These are phyloP conservation scores for Galbula dea DNA, from an alignment of 2,113 vertebrate genomes.

Conservation along the genomic window DNA sequence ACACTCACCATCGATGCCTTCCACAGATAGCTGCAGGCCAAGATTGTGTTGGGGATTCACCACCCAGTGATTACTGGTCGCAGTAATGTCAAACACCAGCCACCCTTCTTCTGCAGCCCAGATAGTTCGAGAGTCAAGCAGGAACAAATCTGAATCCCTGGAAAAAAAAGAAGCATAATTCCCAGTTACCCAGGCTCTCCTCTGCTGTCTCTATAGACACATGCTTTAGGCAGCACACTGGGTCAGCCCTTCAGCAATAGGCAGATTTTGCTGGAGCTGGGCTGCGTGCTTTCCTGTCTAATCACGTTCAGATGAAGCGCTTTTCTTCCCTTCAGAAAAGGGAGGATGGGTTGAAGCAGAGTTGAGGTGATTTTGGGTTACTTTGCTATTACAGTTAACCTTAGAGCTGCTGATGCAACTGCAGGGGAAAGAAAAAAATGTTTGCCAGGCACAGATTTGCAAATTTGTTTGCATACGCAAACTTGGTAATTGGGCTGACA, in stretches of 20 bases:
- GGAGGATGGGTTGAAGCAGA: not conserved
- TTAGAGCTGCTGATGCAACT: not conserved
- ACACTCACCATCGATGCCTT: constrained; percentile 84
- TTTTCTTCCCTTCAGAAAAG: not conserved
- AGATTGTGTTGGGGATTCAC: constrained; percentile 91
- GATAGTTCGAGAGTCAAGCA: constrained; percentile 90
- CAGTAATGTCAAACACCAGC: constrained; percentile 95
- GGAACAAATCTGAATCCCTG: constrained; percentile 92
- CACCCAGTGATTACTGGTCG: constrained; percentile 96
- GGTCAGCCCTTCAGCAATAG: accelerated
- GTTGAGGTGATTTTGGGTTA: not conserved
- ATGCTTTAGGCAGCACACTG: accelerated
- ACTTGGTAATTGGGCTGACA: constrained; percentile 38
- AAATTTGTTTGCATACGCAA: constrained; percentile 49
- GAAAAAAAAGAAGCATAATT: not conserved
- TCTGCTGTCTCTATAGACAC: not conserved
- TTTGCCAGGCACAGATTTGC: not conserved
- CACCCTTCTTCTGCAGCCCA: constrained; percentile 96
- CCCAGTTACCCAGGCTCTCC: not conserved
- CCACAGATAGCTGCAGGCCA: constrained; percentile 90
- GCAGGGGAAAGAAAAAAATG: not conserved
- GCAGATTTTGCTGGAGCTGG: not conserved
- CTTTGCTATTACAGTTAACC: not conserved
- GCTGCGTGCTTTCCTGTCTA: not conserved
- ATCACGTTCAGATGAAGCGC: not conserved